A percentile compares a stretch with the other conserved stretches of the same genome.
Conservation (phyloP, 2,797 vertebrate genomes). For the Cyprinodon diabolis region DNA sequence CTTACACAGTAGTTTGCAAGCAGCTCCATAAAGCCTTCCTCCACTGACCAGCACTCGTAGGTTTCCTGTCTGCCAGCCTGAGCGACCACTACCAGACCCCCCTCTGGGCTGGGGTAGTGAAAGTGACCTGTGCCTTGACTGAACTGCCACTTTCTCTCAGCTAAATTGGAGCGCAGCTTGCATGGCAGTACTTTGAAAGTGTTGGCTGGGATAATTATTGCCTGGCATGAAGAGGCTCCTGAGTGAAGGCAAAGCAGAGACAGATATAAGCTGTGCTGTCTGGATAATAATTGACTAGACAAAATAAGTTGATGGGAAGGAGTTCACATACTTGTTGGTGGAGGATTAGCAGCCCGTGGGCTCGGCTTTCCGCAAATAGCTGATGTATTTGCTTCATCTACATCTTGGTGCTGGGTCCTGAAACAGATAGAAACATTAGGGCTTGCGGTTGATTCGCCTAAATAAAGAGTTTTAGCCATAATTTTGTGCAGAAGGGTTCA, state of each 20-base stretch:
- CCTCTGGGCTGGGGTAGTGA: conserved; percentile 86
- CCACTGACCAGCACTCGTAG: conserved; percentile 95
- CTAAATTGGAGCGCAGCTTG: conserved; percentile 90
- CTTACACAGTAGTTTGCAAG: conserved; percentile 91
- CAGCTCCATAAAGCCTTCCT: conserved; percentile 89
- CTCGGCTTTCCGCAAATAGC: conserved; percentile 71
- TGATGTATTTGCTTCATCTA: conserved; percentile 84
- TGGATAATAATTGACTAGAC: conserved; percentile 17
- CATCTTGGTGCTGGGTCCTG: conserved; percentile 89
- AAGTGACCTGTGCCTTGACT: conserved; percentile 75
- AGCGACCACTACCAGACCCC: conserved; percentile 90
- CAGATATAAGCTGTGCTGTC: conserved; percentile 3
- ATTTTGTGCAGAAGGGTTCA: conserved; percentile 20
- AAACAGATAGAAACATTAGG: conserved; percentile 45
- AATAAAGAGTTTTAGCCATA: conserved; percentile 1
- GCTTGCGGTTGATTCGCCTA: background rate
- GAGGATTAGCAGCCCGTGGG: conserved; percentile 50
- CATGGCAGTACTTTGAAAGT: conserved; percentile 88
- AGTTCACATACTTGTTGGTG: conserved; percentile 77
- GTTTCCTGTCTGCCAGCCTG: conserved; percentile 82
- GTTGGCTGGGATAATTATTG: conserved; percentile 84
- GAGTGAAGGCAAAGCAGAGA: conserved; percentile 34
- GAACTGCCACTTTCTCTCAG: conserved; percentile 87
- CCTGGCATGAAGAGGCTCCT: conserved; percentile 77
- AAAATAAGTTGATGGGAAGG: conserved; percentile 18